These are phyloP conservation scores for Zoanthus gigantus DNA, from an alignment of 92 coral and sea anemone genomes.

Conservation along the genomic window DNA sequence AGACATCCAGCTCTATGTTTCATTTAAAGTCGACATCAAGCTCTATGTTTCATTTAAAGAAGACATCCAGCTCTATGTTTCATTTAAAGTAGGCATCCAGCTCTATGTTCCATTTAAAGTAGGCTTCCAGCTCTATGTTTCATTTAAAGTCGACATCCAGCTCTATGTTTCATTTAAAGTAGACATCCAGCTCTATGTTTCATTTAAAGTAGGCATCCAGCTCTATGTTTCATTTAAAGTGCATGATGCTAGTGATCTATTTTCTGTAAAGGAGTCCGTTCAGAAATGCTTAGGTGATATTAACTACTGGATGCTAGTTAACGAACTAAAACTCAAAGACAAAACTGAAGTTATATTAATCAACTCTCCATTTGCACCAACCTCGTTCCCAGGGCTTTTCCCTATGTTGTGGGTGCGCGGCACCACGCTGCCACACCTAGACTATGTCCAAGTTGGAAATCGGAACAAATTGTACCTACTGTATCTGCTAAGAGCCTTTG, in stretches of 20 bases:
- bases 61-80: too few relatives aligned
- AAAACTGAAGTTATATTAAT: conserved; percentile 54
- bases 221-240: background rate
- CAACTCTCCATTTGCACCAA: conserved; percentile 31
- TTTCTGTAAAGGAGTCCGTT: conserved; percentile 4
- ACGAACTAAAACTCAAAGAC: conserved; percentile 27
- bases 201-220: too few relatives aligned
- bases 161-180: too few relatives aligned
- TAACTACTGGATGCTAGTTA: background rate
- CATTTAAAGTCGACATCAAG: too few relatives aligned
- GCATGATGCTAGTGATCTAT: conserved; percentile 1
- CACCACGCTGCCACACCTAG: background rate
- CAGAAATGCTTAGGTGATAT: conserved; percentile 7
- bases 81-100: too few relatives aligned
- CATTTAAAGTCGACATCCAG: too few relatives aligned
- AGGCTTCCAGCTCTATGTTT: conserved; percentile 1
- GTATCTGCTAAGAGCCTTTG: conserved; percentile 49
- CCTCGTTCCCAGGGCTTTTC: too few relatives aligned
- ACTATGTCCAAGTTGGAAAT: conserved; percentile 24
- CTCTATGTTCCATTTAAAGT: too few relatives aligned
- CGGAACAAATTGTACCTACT: conserved; percentile 16
- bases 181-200: too few relatives aligned
- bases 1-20: too few relatives aligned
- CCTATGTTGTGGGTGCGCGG: background rate
- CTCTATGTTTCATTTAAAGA: too few relatives aligned